These are phyloP conservation scores for Metallyticus violacea DNA, from an alignment of 2,888 invertebrate species.

Conservation along the genomic window DNA sequence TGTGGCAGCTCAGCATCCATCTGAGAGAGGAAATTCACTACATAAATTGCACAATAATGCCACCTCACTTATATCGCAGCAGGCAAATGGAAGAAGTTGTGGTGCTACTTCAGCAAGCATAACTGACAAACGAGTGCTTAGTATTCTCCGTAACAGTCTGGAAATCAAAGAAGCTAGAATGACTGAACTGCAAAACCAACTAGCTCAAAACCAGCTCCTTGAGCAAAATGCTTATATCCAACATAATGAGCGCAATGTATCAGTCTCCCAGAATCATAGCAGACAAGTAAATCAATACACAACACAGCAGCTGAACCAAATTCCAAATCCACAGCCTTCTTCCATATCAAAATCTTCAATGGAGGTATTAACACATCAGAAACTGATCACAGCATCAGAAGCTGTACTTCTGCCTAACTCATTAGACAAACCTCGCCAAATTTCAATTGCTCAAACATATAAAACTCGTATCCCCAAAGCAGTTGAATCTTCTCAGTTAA, in stretches of 20 bases:
- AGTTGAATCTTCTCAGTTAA: slow-evolving; percentile 10
- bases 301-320: slow-evolving; percentile 10
- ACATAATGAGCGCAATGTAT: slow-evolving; percentile 30
- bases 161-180: slow-evolving; percentile 58
- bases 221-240: slow-evolving; percentile 46
- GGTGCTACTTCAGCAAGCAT: slow-evolving; percentile 37
- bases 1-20: not conserved
- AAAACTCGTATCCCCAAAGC: slow-evolving; percentile 24
- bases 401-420: not conserved
- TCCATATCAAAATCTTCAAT: not conserved
- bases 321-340: not conserved
- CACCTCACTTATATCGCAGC: slow-evolving; percentile 38
- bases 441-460: not conserved
- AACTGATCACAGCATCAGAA: not conserved
- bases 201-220: slow-evolving; percentile 48
- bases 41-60: slow-evolving; percentile 38
- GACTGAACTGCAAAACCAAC: slow-evolving; percentile 50
- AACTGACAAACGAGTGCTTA: slow-evolving; percentile 69
- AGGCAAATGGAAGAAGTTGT: not conserved
- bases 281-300: not conserved
- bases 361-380: not conserved
- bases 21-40: not conserved
- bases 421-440: not conserved
- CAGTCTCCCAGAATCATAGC: slow-evolving; percentile 4
- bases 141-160: slow-evolving; percentile 66